These are phyloP conservation scores for Mamestra brassicae DNA, from an alignment of 2,888 invertebrate species.

Conservation along the genomic window DNA sequence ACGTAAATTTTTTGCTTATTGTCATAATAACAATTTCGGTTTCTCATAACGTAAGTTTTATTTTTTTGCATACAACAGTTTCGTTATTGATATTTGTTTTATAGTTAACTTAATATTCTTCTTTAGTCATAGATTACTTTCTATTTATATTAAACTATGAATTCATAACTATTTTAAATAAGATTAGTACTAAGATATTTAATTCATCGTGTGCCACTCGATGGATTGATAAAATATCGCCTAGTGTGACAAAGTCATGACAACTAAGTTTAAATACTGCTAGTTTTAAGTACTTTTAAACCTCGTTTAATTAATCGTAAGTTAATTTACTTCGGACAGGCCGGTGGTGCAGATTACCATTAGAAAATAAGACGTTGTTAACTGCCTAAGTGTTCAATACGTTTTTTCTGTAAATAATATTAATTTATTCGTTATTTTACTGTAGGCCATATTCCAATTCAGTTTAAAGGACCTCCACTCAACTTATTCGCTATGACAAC, in stretches of 20 bases:
- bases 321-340: slow-evolving; percentile 75
- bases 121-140: slow-evolving; percentile 1
- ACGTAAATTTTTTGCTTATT: neutral
- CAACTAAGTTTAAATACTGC: slow-evolving; percentile 30
- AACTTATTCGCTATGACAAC: neutral
- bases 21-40: neutral
- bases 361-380: slow-evolving; percentile 80
- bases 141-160: neutral
- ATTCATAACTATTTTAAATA: neutral
- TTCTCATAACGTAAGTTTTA: neutral
- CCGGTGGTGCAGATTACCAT: slow-evolving; percentile 91
- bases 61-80: neutral
- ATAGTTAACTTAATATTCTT: neutral
- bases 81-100: neutral
- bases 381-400: slow-evolving; percentile 86
- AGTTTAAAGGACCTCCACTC: neutral
- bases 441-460: neutral
- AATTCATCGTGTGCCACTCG: slow-evolving; percentile 6
- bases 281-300: slow-evolving; percentile 48
- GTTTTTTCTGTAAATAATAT: slow-evolving; percentile 52
- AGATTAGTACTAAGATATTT: slow-evolving; percentile 6
- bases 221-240: slow-evolving; percentile 1
- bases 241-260: slow-evolving; percentile 38
- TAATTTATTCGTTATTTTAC: slow-evolving; percentile 42
- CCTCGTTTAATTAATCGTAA: slow-evolving; percentile 51